Percentiles rank a stretch among this genome's conserved stretches.
phyloP scores from a whole-genome alignment of 2,797 vertebrate genomes.

The Salarias fasciatus region DNA sequence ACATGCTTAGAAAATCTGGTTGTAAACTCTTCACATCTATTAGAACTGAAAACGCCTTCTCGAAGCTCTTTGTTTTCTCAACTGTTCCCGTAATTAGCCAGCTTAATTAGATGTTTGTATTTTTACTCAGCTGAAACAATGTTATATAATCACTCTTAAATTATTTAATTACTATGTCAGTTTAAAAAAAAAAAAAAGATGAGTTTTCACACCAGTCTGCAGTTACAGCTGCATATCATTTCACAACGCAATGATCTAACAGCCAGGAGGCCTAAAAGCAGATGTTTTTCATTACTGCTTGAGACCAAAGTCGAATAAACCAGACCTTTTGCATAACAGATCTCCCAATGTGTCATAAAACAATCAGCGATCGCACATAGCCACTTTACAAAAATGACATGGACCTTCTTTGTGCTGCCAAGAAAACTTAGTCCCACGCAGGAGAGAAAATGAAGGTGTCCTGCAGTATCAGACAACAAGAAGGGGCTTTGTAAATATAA shows the following conservation, averaged over 20 bases:
- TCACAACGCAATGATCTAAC: constrained; percentile 6
- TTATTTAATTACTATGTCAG: constrained; percentile 37
- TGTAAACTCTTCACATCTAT: constrained; percentile 8
- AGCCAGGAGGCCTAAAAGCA: neutral
- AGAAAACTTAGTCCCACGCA: too few species aligned
- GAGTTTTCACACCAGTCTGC: neutral
- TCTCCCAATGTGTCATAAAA: neutral
- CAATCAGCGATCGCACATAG: too few species aligned
- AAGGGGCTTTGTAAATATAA: too few species aligned
- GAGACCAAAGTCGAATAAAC: neutral
- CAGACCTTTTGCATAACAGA: constrained; percentile 11
- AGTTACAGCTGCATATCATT: constrained; percentile 9
- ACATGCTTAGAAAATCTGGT: neutral
- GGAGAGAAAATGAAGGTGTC: too few species aligned
- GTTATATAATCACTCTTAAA: constrained; percentile 47
- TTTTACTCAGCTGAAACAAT: constrained; percentile 32
- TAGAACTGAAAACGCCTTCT: constrained; percentile 5
- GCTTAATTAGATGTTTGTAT: constrained; percentile 47
- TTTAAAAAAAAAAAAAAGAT: constrained; percentile 7
- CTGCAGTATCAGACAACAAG: too few species aligned
- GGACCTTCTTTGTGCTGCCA: too few species aligned
- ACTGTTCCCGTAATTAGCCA: constrained; percentile 35
- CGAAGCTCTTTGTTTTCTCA: constrained; percentile 31
- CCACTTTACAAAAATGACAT: too few species aligned
- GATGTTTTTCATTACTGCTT: constrained; percentile 2